Evolutionary conservation across 2,113 vertebrate genomes (phyloP), one percentile per base, ranked within the genome.

Genomic region (Microtus oregoni): DNA sequence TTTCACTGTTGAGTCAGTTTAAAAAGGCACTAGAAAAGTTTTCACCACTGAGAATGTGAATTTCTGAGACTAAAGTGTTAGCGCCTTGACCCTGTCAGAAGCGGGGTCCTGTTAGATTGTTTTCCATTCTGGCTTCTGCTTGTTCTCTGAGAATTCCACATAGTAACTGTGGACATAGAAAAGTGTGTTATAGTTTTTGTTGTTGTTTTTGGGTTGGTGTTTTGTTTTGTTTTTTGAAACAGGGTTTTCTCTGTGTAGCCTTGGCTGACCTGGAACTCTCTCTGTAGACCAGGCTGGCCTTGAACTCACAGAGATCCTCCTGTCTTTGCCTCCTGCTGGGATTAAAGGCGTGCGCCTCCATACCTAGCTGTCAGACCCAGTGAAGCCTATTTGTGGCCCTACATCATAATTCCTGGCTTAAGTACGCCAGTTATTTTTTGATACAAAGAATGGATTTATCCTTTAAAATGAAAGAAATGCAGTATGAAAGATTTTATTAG

Each of bases 61-160:
- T 61, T 41, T 83, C 81, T 63, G 22, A 19, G 41, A 79, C 65
- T 94, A 30, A 70, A 86, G 76, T 77, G 22, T 89, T 91, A 44
- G 17, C 70, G 17, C 70, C 17, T 1, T 76, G 55, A 63, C 73
- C 61, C 79, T 41, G 2, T 88, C 67, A 96, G 61, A 89, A 93
- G 75, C 22, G 82, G 61, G 19, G 90, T 95, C 92, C 91, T 41
- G 5, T 91, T 92, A 76, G 67, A 30, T 81, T 94, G 70, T n/a
- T 94, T 91, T 81, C n/a, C 4, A 0, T 94, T 58, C 65, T 86
- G 28, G 35, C 44, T 91, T 65, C 82, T 88, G 38, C 61, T 91
- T 91, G 73, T 55, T 72, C 81, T 35, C 68, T 92, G 32, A 86
- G 26, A 50, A 89, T 26, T n/a, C 90, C 50, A 91, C 9, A 88